Evolutionary conservation across 2,797 vertebrate species (phyloP).

Genomic region (Phalanger gymnotis): DNA sequence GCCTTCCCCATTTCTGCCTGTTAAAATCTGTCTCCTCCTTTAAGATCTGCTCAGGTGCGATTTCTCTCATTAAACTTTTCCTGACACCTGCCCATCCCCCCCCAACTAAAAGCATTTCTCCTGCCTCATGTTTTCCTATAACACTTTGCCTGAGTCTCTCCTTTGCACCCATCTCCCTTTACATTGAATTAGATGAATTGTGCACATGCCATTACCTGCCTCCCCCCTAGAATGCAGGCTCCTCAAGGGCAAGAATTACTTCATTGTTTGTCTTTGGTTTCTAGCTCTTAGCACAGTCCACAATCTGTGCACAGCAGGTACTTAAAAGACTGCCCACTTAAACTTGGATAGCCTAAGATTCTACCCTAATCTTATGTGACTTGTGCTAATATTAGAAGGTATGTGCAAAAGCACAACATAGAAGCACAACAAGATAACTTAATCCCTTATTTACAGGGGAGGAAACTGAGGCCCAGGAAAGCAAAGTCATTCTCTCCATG

Average conservation of each 20-base stretch:
- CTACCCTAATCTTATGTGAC: slow-evolving; percentile 3
- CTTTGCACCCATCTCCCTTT: not conserved
- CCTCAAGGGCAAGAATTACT: not conserved
- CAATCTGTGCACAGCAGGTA: not conserved
- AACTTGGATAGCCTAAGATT: not conserved
- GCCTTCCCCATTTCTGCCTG: not conserved
- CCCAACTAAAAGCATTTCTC: not conserved
- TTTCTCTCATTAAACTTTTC: not conserved
- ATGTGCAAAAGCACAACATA: too few relatives aligned
- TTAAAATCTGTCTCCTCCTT: not conserved
- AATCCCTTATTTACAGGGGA: not conserved
- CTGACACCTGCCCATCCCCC: not conserved
- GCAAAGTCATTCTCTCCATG: not conserved
- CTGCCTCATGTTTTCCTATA: not conserved
- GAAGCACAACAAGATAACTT: not conserved
- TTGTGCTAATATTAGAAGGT: slow-evolving; percentile 18
- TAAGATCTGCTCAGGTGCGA: not conserved
- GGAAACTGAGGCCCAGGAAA: not conserved
- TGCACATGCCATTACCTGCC: not conserved
- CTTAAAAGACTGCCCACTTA: not conserved
- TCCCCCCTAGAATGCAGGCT: not conserved
- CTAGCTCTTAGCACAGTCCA: not conserved
- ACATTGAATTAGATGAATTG: not conserved
- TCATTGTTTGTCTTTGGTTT: not conserved
- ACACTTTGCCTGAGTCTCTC: not conserved